A percentile compares a stretch with the other conserved stretches of the same genome.
These are phyloP conservation scores for Neodiprion virginianus DNA, from an alignment of 1,140 invertebrate genomes.

Conservation along the genomic window DNA sequence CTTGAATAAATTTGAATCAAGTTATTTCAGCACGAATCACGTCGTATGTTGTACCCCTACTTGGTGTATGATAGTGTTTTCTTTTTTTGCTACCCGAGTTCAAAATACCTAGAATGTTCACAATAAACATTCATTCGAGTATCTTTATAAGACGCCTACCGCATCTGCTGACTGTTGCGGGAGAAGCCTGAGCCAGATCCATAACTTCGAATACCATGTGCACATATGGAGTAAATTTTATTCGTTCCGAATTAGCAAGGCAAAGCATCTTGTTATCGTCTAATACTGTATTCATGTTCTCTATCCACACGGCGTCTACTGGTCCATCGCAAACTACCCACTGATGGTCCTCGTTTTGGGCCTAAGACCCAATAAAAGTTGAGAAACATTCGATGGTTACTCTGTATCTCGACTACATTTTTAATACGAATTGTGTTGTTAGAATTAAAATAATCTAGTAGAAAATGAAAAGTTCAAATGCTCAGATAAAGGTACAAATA, in stretches of 20 bases:
- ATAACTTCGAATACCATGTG: slow-evolving; percentile 91
- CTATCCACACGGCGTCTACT: slow-evolving; percentile 94
- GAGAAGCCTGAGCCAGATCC: slow-evolving; percentile 85
- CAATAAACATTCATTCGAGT: too few relatives aligned
- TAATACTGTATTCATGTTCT: slow-evolving; percentile 92
- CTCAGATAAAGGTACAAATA: neutral
- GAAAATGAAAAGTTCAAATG: neutral
- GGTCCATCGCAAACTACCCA: slow-evolving; percentile 91
- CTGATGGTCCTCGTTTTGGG: slow-evolving; percentile 72
- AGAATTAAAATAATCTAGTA: too few relatives aligned
- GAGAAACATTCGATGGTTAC: neutral
- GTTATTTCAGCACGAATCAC: too few relatives aligned
- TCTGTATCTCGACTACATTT: neutral
- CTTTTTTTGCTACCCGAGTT: too few relatives aligned
- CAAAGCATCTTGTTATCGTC: slow-evolving; percentile 96
- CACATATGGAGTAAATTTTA: slow-evolving; percentile 83
- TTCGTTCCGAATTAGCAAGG: slow-evolving; percentile 86
- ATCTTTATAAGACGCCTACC: slow-evolving; percentile 30
- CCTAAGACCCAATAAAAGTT: slow-evolving; percentile 39
- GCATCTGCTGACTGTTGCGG: slow-evolving; percentile 83
- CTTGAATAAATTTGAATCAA: too few relatives aligned
- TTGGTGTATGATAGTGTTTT: too few relatives aligned
- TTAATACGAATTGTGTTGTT: too few relatives aligned
- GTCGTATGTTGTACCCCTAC: too few relatives aligned
- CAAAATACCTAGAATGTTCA: too few relatives aligned